Conservation (phyloP, 1,140 invertebrate species). For the Antheraea pernyi region DNA sequence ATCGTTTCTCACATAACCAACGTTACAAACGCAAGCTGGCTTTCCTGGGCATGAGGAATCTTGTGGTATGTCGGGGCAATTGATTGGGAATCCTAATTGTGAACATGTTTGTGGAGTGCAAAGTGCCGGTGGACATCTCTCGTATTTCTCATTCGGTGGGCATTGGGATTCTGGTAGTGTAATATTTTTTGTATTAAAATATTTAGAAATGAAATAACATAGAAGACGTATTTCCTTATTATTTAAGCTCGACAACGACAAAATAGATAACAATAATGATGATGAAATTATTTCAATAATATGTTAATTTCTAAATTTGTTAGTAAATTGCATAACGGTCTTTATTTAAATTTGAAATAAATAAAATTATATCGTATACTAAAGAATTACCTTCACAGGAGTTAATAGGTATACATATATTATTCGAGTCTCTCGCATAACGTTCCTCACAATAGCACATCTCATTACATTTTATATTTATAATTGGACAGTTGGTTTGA, state of each 20-base stretch:
- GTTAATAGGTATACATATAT: conserved; percentile 40
- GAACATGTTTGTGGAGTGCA: conserved; percentile 26
- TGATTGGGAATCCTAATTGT: conserved; percentile 23
- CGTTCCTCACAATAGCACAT: conserved; percentile 70
- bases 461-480: conserved; percentile 71
- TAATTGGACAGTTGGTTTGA: conserved; percentile 63
- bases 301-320: too few relatives aligned
- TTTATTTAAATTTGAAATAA: too few relatives aligned
- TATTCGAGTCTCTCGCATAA: conserved; percentile 35
- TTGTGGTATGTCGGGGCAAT: conserved; percentile 9
- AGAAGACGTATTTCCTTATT: too few relatives aligned
- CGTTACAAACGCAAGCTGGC: conserved; percentile 34
- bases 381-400: conserved; percentile 16
- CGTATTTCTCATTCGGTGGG: conserved; percentile 16
- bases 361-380: too few relatives aligned
- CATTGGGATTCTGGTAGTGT: conserved; percentile 12
- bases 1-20: conserved; percentile 30
- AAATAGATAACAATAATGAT: too few relatives aligned
- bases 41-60: conserved; percentile 14
- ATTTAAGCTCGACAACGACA: too few relatives aligned
- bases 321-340: too few relatives aligned
- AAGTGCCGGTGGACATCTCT: conserved; percentile 14
- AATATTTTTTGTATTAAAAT: too few relatives aligned
- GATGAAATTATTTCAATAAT: too few relatives aligned
- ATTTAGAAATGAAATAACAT: too few relatives aligned